Evolutionary conservation across 2,888 invertebrate genomes (phyloP).

Genomic region (Ectemnius cavifrons): DNA sequence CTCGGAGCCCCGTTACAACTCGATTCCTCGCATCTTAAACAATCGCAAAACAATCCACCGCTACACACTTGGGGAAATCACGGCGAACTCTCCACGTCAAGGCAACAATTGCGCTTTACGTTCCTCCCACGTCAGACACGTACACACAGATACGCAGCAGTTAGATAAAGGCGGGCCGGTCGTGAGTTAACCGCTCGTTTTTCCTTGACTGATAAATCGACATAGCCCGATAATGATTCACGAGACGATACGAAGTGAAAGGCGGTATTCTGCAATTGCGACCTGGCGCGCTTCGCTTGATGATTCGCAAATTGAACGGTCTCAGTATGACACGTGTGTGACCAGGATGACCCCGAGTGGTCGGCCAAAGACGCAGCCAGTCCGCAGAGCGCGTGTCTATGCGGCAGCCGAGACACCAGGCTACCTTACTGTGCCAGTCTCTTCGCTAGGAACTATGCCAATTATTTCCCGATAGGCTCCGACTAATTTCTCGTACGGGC

Average conservation of each 20-base stretch:
- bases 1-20: conserved; percentile 17
- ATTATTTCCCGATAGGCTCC: too few species aligned
- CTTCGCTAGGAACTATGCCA: too few species aligned
- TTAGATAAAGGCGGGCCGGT: too few species aligned
- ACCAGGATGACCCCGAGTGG: conserved; percentile 40
- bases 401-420: not conserved
- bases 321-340: conserved; percentile 39
- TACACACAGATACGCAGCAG: too few species aligned
- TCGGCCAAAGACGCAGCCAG: not conserved
- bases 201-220: too few species aligned
- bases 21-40: not conserved
- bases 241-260: conserved; percentile 55
- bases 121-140: not conserved
- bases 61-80: too few species aligned
- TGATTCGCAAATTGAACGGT: conserved; percentile 33
- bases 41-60: conserved; percentile 21
- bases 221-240: conserved; percentile 45
- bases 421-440: too few species aligned
- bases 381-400: not conserved
- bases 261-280: conserved; percentile 23
- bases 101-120: conserved; percentile 39
- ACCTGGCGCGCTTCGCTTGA: conserved; percentile 28
- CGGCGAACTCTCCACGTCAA: too few species aligned
- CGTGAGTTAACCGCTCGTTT: too few species aligned
- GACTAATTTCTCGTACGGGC: too few species aligned